Percentiles rank a stretch among this genome's conserved stretches.
Evolutionary conservation across 2,888 invertebrate species (phyloP).

Genomic region (Nemotelus pantherinus): DNA sequence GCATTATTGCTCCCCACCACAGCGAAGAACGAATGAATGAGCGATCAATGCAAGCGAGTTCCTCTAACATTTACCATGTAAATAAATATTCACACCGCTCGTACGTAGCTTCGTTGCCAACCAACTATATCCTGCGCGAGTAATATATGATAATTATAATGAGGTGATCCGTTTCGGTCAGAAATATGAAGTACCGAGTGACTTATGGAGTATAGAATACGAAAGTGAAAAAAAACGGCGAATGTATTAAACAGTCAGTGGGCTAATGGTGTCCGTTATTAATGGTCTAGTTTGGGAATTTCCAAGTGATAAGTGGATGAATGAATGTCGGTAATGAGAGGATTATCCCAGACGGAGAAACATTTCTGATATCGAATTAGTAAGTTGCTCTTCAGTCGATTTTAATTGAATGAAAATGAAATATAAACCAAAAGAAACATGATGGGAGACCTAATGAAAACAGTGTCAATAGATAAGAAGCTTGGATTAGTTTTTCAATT

Average conservation of each 20-base stretch:
- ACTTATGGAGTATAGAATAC: background rate
- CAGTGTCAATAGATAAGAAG: no score
- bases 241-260: background rate
- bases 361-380: no score
- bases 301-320: no score
- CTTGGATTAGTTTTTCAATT: no score
- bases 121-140: background rate
- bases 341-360: no score
- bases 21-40: background rate
- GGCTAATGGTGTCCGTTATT: background rate
- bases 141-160: constrained; percentile 39
- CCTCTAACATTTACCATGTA: constrained; percentile 33
- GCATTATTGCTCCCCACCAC: background rate
- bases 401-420: no score
- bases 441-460: no score
- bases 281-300: background rate
- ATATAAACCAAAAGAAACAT: no score
- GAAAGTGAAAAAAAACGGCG: background rate
- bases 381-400: no score
- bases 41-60: background rate
- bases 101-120: no score
- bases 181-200: constrained; percentile 7
- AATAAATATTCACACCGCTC: constrained; percentile 1
- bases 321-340: no score
- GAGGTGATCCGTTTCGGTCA: constrained; percentile 31